Percentiles rank a stretch among this genome's conserved stretches.
phyloP scores from a whole-genome alignment of 2,113 vertebrate species.

The Microcebus tavaratra region DNA sequence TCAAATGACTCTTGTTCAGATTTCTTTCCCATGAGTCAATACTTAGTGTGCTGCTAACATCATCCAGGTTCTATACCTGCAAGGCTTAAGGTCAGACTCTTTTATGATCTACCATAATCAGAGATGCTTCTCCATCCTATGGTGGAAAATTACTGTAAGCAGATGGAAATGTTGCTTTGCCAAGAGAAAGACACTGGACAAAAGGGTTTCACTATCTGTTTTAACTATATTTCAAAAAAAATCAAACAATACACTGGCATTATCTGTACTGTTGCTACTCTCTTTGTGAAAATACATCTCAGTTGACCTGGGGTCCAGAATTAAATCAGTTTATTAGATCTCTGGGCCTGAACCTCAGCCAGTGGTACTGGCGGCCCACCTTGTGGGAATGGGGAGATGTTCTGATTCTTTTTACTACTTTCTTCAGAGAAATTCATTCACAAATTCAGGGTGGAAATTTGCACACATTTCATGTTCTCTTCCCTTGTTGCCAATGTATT shows the following conservation, averaged over 20 bases:
- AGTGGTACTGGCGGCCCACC: neutral
- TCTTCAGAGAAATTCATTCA: constrained; percentile 1
- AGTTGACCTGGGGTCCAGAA: neutral
- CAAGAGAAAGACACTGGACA: neutral
- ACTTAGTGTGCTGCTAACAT: neutral
- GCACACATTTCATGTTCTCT: neutral
- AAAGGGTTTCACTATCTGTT: neutral
- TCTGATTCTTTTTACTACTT: neutral
- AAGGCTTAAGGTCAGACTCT: neutral
- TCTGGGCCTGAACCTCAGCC: neutral
- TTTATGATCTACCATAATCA: neutral
- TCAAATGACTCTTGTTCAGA: neutral
- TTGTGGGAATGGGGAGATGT: neutral
- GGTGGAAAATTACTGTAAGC: neutral
- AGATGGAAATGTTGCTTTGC: neutral
- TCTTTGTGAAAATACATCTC: neutral
- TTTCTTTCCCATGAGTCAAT: neutral
- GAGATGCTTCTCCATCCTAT: neutral
- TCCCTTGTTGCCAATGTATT: neutral
- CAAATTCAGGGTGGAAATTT: neutral
- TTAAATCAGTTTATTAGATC: neutral
- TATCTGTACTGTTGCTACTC: neutral
- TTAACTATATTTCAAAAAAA: neutral
- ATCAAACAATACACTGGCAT: neutral
- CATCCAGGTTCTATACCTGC: neutral